phyloP scores from a whole-genome alignment of 2,797 vertebrate genomes.

The Melanotaenia maccullochi region DNA sequence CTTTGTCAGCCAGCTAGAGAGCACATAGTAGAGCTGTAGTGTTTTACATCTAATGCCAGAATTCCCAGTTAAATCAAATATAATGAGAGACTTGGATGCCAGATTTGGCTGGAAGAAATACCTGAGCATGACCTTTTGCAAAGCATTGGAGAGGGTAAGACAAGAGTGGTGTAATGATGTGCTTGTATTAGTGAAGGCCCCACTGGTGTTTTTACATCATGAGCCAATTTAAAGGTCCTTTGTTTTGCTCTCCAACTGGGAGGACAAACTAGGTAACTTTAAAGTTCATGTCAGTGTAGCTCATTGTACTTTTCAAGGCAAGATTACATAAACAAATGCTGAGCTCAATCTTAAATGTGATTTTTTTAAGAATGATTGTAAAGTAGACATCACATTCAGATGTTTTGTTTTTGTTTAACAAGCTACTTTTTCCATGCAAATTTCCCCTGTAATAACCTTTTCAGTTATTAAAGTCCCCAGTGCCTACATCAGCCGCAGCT shows the following conservation, averaged over 20 bases:
- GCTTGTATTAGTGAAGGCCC: conserved; percentile 90
- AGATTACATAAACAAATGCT: conserved; percentile 44
- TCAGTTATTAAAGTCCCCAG: conserved; percentile 49
- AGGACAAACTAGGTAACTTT: conserved; percentile 79
- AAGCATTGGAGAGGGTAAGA: conserved; percentile 81
- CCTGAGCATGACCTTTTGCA: conserved; percentile 86
- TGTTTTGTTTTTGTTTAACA: conserved; percentile 14
- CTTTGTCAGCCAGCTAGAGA: conserved; percentile 17
- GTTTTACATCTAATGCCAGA: conserved; percentile 40
- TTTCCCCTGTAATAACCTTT: conserved; percentile 45
- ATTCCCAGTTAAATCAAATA: conserved; percentile 44
- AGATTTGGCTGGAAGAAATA: conserved; percentile 45
- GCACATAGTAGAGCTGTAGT: neutral
- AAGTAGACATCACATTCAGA: conserved; percentile 15
- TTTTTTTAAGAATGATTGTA: neutral
- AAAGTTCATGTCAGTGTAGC: conserved; percentile 58
- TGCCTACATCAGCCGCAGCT: conserved; percentile 54
- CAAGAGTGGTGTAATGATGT: conserved; percentile 88
- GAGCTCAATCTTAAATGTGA: conserved; percentile 6
- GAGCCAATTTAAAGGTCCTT: conserved; percentile 93
- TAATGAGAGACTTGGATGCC: conserved; percentile 35
- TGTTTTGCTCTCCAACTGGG: conserved; percentile 90
- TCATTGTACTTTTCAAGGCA: conserved; percentile 47
- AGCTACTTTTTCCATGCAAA: conserved; percentile 27
- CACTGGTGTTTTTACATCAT: conserved; percentile 93